Conservation (phyloP, 2,888 invertebrate genomes). For the Rhagonycha fulva region DNA sequence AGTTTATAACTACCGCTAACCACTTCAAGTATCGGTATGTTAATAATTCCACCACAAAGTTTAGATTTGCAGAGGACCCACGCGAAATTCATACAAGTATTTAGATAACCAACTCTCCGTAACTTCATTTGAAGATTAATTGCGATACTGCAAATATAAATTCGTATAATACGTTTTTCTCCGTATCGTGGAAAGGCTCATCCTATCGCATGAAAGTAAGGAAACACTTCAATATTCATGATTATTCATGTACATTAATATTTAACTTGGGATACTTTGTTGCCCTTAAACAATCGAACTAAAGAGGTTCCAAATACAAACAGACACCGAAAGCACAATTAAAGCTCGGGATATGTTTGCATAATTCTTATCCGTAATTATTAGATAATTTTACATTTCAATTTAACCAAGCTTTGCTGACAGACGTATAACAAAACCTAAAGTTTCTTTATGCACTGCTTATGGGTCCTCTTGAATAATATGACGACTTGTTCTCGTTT, state of each 20-base stretch:
- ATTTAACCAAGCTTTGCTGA: not conserved
- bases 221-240: conserved; percentile 11
- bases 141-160: not conserved
- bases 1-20: not conserved
- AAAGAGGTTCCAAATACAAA: conserved; percentile 25
- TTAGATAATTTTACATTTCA: conserved; percentile 8
- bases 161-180: not conserved
- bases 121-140: not conserved
- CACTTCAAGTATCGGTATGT: not conserved
- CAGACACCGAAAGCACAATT: conserved; percentile 25
- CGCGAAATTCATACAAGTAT: conserved; percentile 10
- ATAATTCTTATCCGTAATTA: conserved; percentile 22
- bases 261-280: conserved; percentile 10
- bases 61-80: not conserved
- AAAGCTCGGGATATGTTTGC: conserved; percentile 19
- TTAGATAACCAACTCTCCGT: not conserved
- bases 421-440: not conserved
- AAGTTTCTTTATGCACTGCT: not conserved
- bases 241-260: conserved; percentile 17
- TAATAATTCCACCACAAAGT: not conserved
- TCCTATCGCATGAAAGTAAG: conserved; percentile 3
- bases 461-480: not conserved
- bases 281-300: conserved; percentile 11
- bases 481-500: not conserved
- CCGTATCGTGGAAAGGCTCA: not conserved